Base-by-base conservation (phyloP, 1,140 invertebrate genomes). In the Aphelinus atriplicis region DNA sequence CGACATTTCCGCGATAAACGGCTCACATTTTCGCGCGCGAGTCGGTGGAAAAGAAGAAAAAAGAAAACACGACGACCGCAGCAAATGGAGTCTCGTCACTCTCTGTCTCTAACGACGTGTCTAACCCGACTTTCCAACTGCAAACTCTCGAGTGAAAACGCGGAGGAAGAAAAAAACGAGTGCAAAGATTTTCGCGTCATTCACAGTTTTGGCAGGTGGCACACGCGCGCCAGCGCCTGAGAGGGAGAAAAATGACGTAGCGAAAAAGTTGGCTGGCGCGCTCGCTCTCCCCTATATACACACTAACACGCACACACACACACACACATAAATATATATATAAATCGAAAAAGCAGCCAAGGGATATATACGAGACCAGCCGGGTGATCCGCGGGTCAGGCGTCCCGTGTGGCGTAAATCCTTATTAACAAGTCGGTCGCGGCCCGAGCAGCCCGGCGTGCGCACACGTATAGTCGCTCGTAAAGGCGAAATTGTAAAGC, bases 351-450 rank as follows among this genome's bases (percentile, higher is more conserved):
- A 43, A 67, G 65, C 45, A 56, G 3, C 55, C 26, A 45, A 42
- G 48, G 67, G n/a, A 60, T 47, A 6, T n/a, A 69, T 46, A 57
- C 3, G 65, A 67, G 45, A n/a, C 3, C 2, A 42, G 3, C 2
- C 3, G n/a, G 7, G 42, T 2, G 26, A 2, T 3, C 6, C 48
- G 55, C 42, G 2, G 7, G 26, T 26, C 26, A 26, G 26, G 26
- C 26, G 26, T 26, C 26, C 26, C 26, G 26, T 26, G 26, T 26
- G 26, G 3, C 7, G 3, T 68, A 61, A 74, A 74, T 74, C 50
- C 46, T 68, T 73, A 73, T 73, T 68, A 74, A 50, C 57, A 62
- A 74, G 57, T 68, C 26, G 26, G 26, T 74, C 42, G 3, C 7
- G 53, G 46, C 57, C 45, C 10, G 10, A n/a, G 2, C 26, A 26